Evolutionary conservation across 23 tunicate species (phyloP).

Genomic region (Halocynthia aurantium): DNA sequence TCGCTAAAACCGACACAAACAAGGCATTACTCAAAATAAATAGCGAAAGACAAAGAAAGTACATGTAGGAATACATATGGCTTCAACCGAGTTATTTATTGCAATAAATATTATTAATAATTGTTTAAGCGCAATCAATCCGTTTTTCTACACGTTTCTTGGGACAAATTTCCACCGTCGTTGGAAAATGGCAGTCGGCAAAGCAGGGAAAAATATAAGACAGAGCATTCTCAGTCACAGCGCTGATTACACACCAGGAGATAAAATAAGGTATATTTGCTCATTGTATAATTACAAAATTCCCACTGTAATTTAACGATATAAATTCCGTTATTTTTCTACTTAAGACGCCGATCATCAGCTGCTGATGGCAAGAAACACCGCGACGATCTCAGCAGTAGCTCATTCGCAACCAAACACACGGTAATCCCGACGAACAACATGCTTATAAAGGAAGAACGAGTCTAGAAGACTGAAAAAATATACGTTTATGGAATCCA

Average conservation of each 20-base stretch:
- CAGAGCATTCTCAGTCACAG: constrained; percentile 36
- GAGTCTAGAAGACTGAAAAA: background rate
- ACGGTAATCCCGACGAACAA: constrained; percentile 51
- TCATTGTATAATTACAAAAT: background rate
- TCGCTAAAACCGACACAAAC: background rate
- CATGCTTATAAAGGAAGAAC: constrained; percentile 25
- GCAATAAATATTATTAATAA: too few relatives aligned
- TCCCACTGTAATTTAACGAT: background rate
- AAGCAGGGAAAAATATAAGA: constrained; percentile 28
- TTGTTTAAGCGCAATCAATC: constrained; percentile 62
- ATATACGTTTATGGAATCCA: too few relatives aligned
- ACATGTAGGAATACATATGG: background rate
- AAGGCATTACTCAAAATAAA: background rate
- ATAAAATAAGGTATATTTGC: constrained; percentile 32
- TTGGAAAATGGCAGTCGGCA: constrained; percentile 50
- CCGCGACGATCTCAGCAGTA: constrained; percentile 40
- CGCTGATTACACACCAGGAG: constrained; percentile 52
- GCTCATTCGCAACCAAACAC: constrained; percentile 65
- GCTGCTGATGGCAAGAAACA: constrained; percentile 38
- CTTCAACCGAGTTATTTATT: background rate
- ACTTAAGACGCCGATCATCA: constrained; percentile 67
- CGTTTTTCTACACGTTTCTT: constrained; percentile 77
- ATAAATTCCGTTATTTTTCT: background rate
- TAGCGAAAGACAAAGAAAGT: too few relatives aligned
- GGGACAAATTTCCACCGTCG: constrained; percentile 75